Base-by-base conservation (phyloP, 1,140 invertebrate genomes). In the Drosophila nasuta region DNA sequence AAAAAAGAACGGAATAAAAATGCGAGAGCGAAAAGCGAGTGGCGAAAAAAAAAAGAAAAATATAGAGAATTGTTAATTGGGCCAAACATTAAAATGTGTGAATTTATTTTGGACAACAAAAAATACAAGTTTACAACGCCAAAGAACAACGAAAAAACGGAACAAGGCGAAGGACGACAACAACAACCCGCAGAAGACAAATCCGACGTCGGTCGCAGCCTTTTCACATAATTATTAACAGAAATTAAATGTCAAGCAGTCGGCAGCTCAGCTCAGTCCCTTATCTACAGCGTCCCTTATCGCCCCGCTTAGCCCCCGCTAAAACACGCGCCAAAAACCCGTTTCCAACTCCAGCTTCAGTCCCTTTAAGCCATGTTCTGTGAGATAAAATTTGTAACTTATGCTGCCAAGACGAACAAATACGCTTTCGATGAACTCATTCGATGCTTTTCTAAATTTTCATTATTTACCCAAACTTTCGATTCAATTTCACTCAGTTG, bases 211-310 rank as follows among this genome's bases (percentile, higher is more conserved):
- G 75, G 57, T 71, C 68, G 74, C 62, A 66, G 59, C 65, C 72
- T 64, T 77, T 77, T 69, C 75, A 69, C 71, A 75, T 77, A 75
- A 77, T 77, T 75, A 77, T 77, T 75, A 74, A 65, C 71, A 77
- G 66, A 75, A 77, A 77, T 77, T 75, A 77, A 75, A 75, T 75
- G 65, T 69, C 59, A 68, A 75, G 67, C 64, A 60, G 56, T 52
- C 17, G 45, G 51, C 45, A 30, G 7, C 58, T 45, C 20, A 30
- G 52, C 30, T 25, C 20, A 25, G 30, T 35, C 52, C 43, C 20
- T 54, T 30, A 28, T 54, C 63, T 33, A n/a, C 10, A 51, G 2
- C 7, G 5, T 7, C 33, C 33, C 33, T 8, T 33, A 33, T 33
- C 10, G 3, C 4, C 13, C 17, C 20, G 3, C 20, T 20, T 20